Base-by-base conservation (phyloP, 2,888 invertebrate species). In the Chironomus riparius region DNA sequence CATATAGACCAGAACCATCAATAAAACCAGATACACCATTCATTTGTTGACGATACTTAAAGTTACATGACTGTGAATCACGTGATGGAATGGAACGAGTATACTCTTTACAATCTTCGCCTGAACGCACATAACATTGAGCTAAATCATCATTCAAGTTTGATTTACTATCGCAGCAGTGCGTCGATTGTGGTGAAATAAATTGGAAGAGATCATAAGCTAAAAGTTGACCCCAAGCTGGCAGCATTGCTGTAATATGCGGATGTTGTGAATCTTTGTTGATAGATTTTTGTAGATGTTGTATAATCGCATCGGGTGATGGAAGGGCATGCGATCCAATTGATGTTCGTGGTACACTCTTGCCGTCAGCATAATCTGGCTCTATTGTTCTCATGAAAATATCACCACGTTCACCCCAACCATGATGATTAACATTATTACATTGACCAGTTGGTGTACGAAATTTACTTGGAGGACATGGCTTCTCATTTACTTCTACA, bases 351-450 rank as follows among this genome's bases (percentile, higher is more conserved):
- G 85, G 84, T 76, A 80, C 79, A 62, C 81, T 82, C 87, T 88
- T 86, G 92, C 91, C 90, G 83, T 93, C 91, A 65, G 88, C 87
- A 82, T 95, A 94, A 77, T 88, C 88, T 0, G 93, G 87, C 3
- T 89, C 87, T 78, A 94, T 81, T 18, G 92, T 84, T 78, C 94
- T 87, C 50, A 92, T 84, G 82, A 93, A 92, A 4, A 92, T 88
- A 74, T 92, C 92, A 7, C 92, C 92, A 48, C 93, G 86, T 75
- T 91, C 87, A 1, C 95, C 95, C 93, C 94, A 94, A 28, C 89
- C 89, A 1, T 93, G 88, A 82, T 93, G 92, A 61, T 93, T 86
- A 2, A 95, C 91, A 81, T 96, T 96, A 84, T 96, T 96, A 85
- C 96, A 96, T 80, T 91, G 90, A 0, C 94, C 95, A 68, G 91